Evolutionary conservation across 2,797 vertebrate species (phyloP).

Genomic region (Cyclura pinguis): DNA sequence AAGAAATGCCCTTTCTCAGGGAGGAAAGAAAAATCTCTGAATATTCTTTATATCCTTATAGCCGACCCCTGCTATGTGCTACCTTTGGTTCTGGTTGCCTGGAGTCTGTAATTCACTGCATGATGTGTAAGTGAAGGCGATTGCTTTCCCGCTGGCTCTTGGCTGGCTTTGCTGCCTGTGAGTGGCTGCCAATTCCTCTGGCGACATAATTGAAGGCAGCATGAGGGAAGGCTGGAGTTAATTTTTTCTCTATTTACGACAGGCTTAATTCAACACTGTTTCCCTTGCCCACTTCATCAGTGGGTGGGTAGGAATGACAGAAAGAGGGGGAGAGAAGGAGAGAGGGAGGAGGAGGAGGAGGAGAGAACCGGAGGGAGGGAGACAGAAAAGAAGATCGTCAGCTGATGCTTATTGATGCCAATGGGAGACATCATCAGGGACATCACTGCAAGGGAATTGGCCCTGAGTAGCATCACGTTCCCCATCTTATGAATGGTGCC

Average conservation of each 20-base stretch:
- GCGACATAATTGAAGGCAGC: conserved; percentile 12
- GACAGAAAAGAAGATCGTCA: background rate
- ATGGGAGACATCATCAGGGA: background rate
- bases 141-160: background rate
- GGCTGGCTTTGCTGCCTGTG: background rate
- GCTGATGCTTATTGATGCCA: background rate
- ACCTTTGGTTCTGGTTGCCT: conserved; percentile 14
- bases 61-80: background rate
- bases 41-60: background rate
- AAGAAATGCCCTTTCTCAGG: background rate
- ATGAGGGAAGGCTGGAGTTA: conserved; percentile 19
- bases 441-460: background rate
- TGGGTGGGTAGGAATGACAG: background rate
- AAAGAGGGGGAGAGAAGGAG: background rate
- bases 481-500: background rate
- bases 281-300: conserved; percentile 38
- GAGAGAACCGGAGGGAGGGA: background rate
- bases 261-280: conserved; percentile 31
- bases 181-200: conserved; percentile 19
- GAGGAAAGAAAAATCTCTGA: background rate
- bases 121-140: background rate
- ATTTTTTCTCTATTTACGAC: conserved; percentile 45
- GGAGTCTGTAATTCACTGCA: conserved; percentile 17
- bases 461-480: too few species aligned
- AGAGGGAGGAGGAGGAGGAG: background rate